These are phyloP conservation scores for Sesia apiformis DNA, from an alignment of 2,888 invertebrate species.

Conservation along the genomic window DNA sequence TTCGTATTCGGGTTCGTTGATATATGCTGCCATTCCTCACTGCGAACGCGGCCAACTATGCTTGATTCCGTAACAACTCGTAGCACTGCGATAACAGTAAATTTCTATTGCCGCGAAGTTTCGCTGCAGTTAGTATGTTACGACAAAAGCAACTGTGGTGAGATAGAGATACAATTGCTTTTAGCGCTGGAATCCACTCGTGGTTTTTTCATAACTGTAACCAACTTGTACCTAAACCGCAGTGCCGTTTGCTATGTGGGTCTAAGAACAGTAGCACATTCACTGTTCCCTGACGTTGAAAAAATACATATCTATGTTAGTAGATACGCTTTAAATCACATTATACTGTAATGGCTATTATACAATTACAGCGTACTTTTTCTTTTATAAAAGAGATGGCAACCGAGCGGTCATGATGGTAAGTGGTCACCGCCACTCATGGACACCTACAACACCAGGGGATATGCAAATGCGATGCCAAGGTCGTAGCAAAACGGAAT, in stretches of 20 bases:
- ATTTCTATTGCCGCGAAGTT: neutral
- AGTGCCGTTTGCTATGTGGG: neutral
- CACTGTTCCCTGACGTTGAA: no score
- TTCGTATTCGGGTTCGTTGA: conserved; percentile 33
- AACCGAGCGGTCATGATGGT: neutral
- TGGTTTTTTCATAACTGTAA: neutral
- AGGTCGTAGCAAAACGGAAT: no score
- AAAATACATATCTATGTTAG: no score
- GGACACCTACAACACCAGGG: no score
- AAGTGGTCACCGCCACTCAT: neutral
- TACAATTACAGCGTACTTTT: no score
- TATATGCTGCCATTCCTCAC: conserved; percentile 41
- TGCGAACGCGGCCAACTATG: conserved; percentile 23
- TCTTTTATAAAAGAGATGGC: no score
- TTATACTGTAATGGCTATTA: no score
- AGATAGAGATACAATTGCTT: neutral
- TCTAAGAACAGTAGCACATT: neutral
- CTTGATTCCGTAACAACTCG: conserved; percentile 13
- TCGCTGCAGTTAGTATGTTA: neutral
- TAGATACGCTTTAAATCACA: no score
- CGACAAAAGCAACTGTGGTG: neutral
- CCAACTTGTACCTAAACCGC: neutral
- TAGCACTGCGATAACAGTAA: neutral
- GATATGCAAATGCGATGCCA: no score
- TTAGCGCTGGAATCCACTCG: neutral